phyloP scores from a whole-genome alignment of 2,888 invertebrate genomes.

The Seira sanloemensis region DNA sequence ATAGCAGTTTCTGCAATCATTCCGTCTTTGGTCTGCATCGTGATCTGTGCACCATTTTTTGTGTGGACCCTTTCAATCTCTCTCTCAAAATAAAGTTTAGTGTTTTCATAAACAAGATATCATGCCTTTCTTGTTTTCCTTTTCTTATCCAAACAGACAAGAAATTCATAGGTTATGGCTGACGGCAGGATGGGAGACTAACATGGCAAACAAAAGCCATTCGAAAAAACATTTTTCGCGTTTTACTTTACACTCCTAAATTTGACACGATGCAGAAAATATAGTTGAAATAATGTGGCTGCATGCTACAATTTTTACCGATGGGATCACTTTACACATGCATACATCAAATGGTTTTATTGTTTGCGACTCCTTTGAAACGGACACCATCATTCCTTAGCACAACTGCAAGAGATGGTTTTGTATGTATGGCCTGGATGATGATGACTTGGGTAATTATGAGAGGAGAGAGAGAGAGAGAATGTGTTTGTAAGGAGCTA shows the following conservation, averaged over 20 bases:
- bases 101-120: not conserved
- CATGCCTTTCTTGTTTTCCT: not conserved
- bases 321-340: conserved; percentile 1
- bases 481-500: no score
- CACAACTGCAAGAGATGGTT: not conserved
- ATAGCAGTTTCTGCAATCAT: not conserved
- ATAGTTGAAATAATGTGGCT: not conserved
- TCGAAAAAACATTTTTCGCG: no score
- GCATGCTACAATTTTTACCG: not conserved
- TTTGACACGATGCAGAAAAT: not conserved
- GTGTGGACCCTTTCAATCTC: not conserved
- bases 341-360: not conserved
- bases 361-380: not conserved
- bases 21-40: not conserved
- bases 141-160: not conserved
- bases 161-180: not conserved
- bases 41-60: not conserved
- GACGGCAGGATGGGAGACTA: not conserved
- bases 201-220: conserved; percentile 6
- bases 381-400: not conserved
- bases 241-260: no score
- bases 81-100: not conserved
- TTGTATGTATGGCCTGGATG: no score
- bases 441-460: conserved; percentile 10
- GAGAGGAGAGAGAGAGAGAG: no score